Evolutionary conservation across 2,113 vertebrate species (phyloP), one percentile per base, ranked within the genome.

Genomic region (Caloenas nicobarica): DNA sequence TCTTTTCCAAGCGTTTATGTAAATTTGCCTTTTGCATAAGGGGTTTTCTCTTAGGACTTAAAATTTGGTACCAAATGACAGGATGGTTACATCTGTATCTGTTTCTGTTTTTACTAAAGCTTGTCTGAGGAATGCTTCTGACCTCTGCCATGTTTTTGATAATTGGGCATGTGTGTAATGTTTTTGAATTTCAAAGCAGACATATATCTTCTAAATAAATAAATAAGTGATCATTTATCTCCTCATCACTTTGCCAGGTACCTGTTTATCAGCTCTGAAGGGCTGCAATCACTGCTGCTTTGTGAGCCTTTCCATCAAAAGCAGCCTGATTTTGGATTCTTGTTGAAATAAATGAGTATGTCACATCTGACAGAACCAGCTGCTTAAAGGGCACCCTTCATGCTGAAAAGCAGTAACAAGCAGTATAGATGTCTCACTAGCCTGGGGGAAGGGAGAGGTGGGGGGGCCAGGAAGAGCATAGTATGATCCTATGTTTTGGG

Each of bases 311-410:
- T 82, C 95, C 34, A 40, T 68, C 90, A 56, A 56, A 86, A 31
- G 58, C 72, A 74, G 65, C 36, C 56, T 71, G 91, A 74, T 58
- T 91, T 40, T 34, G 80, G 25, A 81, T 83, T 69, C 60, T 25
- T 53, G 56, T n/a, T 40, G 64, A 58, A 71, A 68, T 64, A 48
- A 90, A 44, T 0, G 7, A 61, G 31, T 15, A 2, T 56, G 34
- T 26, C 69, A 25, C 72, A 60, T 51, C 85, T 84, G 86, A 57
- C 42, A 78, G 53, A 87, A 15, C 26, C 88, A 93, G 82, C 66
- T 88, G 88, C 79, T 95, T 82, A 83, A 73, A 86, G 76, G 76
- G 56, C 85, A 83, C 53, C 38, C 51, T 54, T 36, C 66, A 38
- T 54, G 61, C 78, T 60, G 54, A 69, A 77, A 36, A 53, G 85